Conservation (phyloP, 2,113 vertebrate species). For the Castor canadensis region DNA sequence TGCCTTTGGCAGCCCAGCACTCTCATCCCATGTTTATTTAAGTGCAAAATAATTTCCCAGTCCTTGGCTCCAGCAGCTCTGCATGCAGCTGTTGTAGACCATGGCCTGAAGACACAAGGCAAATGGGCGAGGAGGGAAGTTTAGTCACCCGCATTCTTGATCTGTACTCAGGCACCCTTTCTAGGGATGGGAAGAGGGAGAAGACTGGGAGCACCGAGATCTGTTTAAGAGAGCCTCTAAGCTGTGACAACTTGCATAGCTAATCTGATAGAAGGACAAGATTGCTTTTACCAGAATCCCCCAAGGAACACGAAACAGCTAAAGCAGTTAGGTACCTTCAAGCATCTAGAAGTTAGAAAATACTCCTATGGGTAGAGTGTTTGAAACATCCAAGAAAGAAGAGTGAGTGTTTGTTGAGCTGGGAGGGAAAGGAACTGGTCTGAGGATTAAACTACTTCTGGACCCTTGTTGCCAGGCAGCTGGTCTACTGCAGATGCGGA, state of each 20-base stretch:
- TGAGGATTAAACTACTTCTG: too few relatives aligned
- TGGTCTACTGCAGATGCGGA: fast-evolving
- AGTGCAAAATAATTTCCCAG: background rate
- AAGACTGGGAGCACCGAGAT: background rate
- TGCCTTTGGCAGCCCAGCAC: background rate
- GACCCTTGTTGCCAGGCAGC: background rate
- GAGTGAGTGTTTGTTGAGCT: background rate
- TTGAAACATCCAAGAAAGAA: background rate
- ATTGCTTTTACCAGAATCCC: background rate
- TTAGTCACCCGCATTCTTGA: background rate
- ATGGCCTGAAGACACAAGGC: background rate
- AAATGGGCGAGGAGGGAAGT: background rate
- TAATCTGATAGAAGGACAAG: background rate
- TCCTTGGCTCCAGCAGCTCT: background rate
- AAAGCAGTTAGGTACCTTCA: background rate
- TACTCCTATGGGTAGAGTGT: background rate
- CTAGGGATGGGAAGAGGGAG: background rate
- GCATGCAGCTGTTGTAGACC: background rate
- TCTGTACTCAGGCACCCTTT: background rate
- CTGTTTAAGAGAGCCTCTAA: background rate
- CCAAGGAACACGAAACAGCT: background rate
- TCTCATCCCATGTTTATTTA: background rate
- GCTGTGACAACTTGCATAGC: background rate
- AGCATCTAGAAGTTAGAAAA: background rate
- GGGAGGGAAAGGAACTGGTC: background rate